Evolutionary conservation across 2,888 invertebrate species (phyloP).

Genomic region (Dynastes grantii): DNA sequence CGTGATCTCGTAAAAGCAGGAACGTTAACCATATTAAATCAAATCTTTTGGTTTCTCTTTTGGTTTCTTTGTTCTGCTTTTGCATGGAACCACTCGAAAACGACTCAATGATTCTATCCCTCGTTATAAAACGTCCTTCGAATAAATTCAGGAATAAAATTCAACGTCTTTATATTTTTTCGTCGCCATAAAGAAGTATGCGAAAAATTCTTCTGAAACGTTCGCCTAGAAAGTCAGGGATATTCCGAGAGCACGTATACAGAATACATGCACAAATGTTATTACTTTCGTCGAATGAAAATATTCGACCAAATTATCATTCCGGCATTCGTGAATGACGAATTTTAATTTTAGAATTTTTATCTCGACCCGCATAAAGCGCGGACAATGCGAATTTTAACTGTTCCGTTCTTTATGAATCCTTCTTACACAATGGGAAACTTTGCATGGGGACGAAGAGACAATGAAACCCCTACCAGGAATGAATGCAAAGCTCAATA

Average conservation of each 20-base stretch:
- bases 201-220: conserved; percentile 19
- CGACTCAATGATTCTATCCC: conserved; percentile 10
- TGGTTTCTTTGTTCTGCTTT: conserved; percentile 12
- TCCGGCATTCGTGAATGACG: conserved; percentile 29
- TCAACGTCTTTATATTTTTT: conserved; percentile 22
- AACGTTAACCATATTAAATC: conserved; percentile 29
- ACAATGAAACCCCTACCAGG: conserved; percentile 1
- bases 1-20: conserved; percentile 8
- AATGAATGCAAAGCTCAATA: conserved; percentile 31
- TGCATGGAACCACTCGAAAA: neutral
- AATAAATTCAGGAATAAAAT: conserved; percentile 16
- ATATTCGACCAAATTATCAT: conserved; percentile 21
- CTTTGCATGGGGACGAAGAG: conserved; percentile 5
- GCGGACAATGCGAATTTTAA: conserved; percentile 34
- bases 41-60: conserved; percentile 3
- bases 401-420: conserved; percentile 12
- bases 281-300: conserved; percentile 1
- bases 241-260: neutral
- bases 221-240: neutral
- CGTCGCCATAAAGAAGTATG: conserved; percentile 15
- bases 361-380: conserved; percentile 32
- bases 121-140: conserved; percentile 12
- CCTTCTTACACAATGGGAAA: conserved; percentile 6
- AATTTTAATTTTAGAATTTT: conserved; percentile 37
- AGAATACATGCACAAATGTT: neutral